Conservation (phyloP, 2,113 vertebrate species). For the Taurulus bubalis region DNA sequence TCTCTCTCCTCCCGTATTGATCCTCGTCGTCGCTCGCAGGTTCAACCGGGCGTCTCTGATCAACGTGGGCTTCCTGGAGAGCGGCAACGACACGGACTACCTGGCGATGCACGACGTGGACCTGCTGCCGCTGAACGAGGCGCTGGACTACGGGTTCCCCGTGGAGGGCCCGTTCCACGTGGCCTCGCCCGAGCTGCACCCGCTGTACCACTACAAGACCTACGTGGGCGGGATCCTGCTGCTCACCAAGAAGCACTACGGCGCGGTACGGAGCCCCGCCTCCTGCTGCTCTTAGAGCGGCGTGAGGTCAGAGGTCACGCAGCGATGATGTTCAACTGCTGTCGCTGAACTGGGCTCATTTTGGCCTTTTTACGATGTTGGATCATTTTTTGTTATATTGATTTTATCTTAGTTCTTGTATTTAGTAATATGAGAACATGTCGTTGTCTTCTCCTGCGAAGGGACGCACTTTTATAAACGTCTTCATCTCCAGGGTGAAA, state of each 20-base stretch:
- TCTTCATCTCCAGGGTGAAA: no score
- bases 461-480: no score
- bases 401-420: no score
- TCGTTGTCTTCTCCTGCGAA: no score
- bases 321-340: no score
- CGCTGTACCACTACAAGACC: constrained; percentile 96
- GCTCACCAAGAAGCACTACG: constrained; percentile 94
- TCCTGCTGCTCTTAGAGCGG: no score
- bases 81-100: constrained; percentile 95
- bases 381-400: no score
- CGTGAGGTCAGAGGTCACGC: not conserved
- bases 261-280: constrained; percentile 78
- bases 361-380: no score
- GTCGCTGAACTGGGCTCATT: no score
- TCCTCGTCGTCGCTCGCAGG: not conserved
- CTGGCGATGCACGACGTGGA: constrained; percentile 99
- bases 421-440: no score
- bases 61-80: constrained; percentile 95
- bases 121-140: constrained; percentile 93
- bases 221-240: constrained; percentile 97
- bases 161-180: constrained; percentile 94
- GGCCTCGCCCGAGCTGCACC: constrained; percentile 96
- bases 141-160: constrained; percentile 93
- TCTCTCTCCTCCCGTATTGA: no score
- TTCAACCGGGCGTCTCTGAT: constrained; percentile 97